Conservation (phyloP, 2,797 vertebrate genomes). For the Myotis planiceps region DNA sequence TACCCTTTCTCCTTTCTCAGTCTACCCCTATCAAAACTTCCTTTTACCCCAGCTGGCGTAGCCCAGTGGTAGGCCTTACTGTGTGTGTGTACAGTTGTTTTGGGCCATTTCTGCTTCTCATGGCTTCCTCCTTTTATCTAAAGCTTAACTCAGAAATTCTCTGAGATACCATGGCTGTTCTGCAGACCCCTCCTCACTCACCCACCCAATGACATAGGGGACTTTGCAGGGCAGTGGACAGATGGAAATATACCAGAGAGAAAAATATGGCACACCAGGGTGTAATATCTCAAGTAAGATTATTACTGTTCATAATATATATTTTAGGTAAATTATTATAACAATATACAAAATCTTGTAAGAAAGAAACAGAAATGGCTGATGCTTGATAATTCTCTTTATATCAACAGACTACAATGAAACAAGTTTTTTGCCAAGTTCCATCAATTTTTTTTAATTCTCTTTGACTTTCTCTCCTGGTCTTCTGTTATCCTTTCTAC, state of each 20-base stretch:
- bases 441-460: constrained; percentile 83
- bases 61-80: background rate
- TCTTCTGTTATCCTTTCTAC: constrained; percentile 79
- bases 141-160: background rate
- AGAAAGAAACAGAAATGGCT: constrained; percentile 7
- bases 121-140: background rate
- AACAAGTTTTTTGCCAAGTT: background rate
- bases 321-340: background rate
- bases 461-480: constrained; percentile 86
- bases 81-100: background rate
- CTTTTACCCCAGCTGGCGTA: background rate
- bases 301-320: background rate
- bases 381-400: constrained; percentile 10
- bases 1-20: background rate
- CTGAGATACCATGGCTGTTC: background rate
- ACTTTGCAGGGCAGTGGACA: background rate
- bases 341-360: constrained; percentile 35
- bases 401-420: constrained; percentile 1
- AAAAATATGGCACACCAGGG: background rate
- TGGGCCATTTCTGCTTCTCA: background rate
- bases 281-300: background rate
- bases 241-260: background rate
- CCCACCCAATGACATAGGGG: background rate
- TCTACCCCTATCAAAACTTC: background rate
- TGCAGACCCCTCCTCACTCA: background rate